phyloP scores from a whole-genome alignment of 2,113 vertebrate species.

The Odontesthes bonariensis region DNA sequence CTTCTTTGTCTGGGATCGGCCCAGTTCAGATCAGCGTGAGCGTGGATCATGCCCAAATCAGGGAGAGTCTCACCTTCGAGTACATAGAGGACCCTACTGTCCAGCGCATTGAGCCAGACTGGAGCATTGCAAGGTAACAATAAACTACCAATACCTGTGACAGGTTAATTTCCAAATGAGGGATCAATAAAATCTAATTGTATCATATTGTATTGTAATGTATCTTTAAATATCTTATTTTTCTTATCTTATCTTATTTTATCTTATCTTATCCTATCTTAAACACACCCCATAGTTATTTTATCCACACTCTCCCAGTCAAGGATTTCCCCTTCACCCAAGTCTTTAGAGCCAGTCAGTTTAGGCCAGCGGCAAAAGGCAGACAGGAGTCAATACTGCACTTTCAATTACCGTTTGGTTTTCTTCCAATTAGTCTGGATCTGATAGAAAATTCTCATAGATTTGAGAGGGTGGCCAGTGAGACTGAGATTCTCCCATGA shows the following conservation, averaged over 20 bases:
- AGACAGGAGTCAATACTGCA: conserved; percentile 64
- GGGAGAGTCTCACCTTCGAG: conserved; percentile 89
- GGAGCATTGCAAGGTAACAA: conserved; percentile 95
- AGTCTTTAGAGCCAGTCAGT: conserved; percentile 17
- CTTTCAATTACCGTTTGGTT: conserved; percentile 63
- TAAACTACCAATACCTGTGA: too few species aligned
- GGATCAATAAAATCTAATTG: too few species aligned
- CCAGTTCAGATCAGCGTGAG: conserved; percentile 89
- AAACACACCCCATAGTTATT: background rate
- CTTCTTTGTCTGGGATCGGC: conserved; percentile 89
- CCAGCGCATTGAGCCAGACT: conserved; percentile 93
- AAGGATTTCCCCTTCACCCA: conserved; percentile 1
- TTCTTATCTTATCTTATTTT: too few species aligned
- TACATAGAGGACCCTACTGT: conserved; percentile 97
- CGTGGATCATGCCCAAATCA: conserved; percentile 91
- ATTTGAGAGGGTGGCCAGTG: conserved; percentile 26
- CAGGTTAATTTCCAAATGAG: too few species aligned
- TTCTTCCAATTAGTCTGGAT: conserved; percentile 68
- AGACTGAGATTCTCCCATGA: conserved; percentile 37
- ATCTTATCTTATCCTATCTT: too few species aligned
- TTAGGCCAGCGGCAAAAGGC: conserved; percentile 42
- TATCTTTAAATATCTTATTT: too few species aligned
- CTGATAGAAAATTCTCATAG: conserved; percentile 56
- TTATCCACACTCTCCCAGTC: background rate
- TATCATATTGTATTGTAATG: too few species aligned